Conservation (phyloP, 2,797 vertebrate genomes). For the Zenarchopterus dispar region DNA sequence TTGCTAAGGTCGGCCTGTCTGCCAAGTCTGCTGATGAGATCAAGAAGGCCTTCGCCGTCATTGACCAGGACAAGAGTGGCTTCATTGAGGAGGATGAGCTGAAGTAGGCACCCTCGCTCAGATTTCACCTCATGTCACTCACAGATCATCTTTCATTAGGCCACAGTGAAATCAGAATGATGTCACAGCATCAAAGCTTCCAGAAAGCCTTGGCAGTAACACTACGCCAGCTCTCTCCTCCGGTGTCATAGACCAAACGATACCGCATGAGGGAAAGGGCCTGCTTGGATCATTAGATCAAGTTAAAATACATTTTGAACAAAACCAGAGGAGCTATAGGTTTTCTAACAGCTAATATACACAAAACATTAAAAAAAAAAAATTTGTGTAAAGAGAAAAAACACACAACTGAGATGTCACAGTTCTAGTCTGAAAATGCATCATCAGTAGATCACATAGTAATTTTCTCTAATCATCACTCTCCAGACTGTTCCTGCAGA, state of each 20-base stretch:
- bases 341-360: not conserved
- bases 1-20: slow-evolving; percentile 82
- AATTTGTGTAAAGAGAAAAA: not conserved
- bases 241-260: not conserved
- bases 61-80: slow-evolving; percentile 89
- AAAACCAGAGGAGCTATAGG: not conserved
- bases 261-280: slow-evolving; percentile 48
- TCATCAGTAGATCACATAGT: not conserved
- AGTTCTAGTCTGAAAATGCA: too few relatives aligned
- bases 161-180: slow-evolving; percentile 28
- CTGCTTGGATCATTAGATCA: not conserved
- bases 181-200: slow-evolving; percentile 21
- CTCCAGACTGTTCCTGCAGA: slow-evolving; percentile 84
- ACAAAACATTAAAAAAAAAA: not conserved
- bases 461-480: not conserved
- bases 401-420: too few relatives aligned
- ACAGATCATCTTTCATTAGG: slow-evolving; percentile 32
- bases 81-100: slow-evolving; percentile 90
- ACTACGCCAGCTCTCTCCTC: slow-evolving; percentile 9
- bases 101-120: slow-evolving; percentile 72
- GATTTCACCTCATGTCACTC: slow-evolving; percentile 21
- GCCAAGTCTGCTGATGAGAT: slow-evolving; percentile 79
- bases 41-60: slow-evolving; percentile 84
- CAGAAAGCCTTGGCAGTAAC: slow-evolving; percentile 25
- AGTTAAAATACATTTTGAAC: not conserved